phyloP scores from a whole-genome alignment of 2,797 vertebrate species.

The Siniperca obscura region DNA sequence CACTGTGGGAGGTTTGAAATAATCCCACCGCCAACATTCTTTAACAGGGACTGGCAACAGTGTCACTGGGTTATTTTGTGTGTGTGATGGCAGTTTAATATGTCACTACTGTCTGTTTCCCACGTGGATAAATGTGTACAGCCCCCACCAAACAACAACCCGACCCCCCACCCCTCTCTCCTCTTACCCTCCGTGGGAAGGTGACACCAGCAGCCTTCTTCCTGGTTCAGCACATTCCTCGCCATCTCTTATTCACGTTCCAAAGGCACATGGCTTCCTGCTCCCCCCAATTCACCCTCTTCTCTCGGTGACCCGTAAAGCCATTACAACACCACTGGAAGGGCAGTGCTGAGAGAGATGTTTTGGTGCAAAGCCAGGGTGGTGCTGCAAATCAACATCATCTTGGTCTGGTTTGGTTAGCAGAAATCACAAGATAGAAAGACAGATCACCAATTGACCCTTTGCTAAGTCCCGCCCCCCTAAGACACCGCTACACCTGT shows the following conservation, averaged over 20 bases:
- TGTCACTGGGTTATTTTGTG: conserved; percentile 65
- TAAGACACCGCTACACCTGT: neutral
- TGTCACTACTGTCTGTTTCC: conserved; percentile 74
- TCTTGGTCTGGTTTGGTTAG: neutral
- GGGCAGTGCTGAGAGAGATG: neutral
- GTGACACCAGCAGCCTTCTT: conserved; percentile 63
- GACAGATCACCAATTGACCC: neutral
- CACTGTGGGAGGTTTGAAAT: conserved; percentile 65
- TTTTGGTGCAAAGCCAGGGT: conserved; percentile 11
- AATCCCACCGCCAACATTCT: conserved; percentile 59
- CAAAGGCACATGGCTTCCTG: conserved; percentile 37
- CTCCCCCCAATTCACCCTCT: neutral
- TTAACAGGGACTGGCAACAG: conserved; percentile 56
- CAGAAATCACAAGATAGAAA: neutral
- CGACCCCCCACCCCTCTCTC: neutral
- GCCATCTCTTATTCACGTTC: conserved; percentile 32
- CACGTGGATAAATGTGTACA: conserved; percentile 74
- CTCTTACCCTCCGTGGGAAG: conserved; percentile 69
- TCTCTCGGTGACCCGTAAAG: conserved; percentile 5
- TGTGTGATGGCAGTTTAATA: conserved; percentile 63
- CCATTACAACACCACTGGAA: conserved; percentile 32
- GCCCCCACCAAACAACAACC: conserved; percentile 49
- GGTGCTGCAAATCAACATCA: neutral
- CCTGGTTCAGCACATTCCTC: conserved; percentile 79
- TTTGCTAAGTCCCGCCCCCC: accelerated